Evolutionary conservation across 2,888 invertebrate genomes (phyloP).

Genomic region (Drosophila prostipennis): DNA sequence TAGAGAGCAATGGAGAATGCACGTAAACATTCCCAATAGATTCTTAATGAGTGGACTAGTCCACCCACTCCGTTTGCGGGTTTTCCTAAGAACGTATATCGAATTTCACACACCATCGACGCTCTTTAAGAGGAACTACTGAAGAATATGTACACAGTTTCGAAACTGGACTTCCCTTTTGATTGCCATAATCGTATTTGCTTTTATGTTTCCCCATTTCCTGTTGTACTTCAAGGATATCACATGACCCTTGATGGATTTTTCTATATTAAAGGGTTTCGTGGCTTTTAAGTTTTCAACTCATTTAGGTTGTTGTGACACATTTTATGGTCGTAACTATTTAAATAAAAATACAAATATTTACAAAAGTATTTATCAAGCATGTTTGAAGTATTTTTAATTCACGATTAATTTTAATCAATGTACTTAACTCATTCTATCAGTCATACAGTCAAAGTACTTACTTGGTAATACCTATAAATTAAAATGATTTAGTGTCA

Average conservation of each 20-base stretch:
- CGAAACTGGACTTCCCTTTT: slow-evolving; percentile 25
- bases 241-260: slow-evolving; percentile 43
- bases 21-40: slow-evolving; percentile 47
- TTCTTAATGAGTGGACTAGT: slow-evolving; percentile 57
- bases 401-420: background rate
- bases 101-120: slow-evolving; percentile 51
- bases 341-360: no score
- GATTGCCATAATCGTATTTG: slow-evolving; percentile 55
- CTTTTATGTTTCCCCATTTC: slow-evolving; percentile 15
- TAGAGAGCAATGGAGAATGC: slow-evolving; percentile 35
- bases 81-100: slow-evolving; percentile 58
- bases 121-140: slow-evolving; percentile 9
- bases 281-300: slow-evolving; percentile 1
- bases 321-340: no score
- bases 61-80: slow-evolving; percentile 12
- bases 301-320: no score
- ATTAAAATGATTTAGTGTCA: slow-evolving; percentile 3
- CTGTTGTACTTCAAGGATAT: slow-evolving; percentile 67
- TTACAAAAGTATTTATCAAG: no score
- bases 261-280: slow-evolving; percentile 17
- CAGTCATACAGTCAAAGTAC: background rate
- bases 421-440: background rate
- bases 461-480: background rate
- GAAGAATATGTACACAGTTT: slow-evolving; percentile 3
- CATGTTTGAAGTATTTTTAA: background rate